These are phyloP conservation scores for Eilema depressum DNA, from an alignment of 2,888 invertebrate genomes.

Conservation along the genomic window DNA sequence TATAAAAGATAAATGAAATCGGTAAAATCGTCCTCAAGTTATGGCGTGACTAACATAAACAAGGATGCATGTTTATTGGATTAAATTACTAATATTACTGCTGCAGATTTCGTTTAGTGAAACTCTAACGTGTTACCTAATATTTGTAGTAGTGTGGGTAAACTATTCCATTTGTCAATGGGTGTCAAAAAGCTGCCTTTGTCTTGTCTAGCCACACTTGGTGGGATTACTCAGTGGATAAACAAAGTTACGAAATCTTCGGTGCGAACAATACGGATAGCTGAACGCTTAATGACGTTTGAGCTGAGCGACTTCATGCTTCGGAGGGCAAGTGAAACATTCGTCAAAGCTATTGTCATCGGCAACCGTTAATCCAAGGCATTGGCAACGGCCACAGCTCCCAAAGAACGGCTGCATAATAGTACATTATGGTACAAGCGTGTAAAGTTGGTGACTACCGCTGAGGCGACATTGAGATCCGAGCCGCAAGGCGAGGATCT, in stretches of 20 bases:
- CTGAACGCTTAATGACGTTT: constrained; percentile 15
- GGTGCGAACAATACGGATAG: constrained; percentile 8
- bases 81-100: neutral
- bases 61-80: neutral
- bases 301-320: constrained; percentile 12
- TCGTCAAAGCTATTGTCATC: constrained; percentile 9
- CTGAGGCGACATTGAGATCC: too few species aligned
- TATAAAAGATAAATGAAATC: too few species aligned
- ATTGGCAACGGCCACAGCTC: neutral
- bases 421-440: too few species aligned
- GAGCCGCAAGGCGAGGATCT: too few species aligned
- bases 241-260: constrained; percentile 10
- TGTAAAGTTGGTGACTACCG: too few species aligned
- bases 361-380: constrained; percentile 1
- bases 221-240: constrained; percentile 4
- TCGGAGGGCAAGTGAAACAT: constrained; percentile 14
- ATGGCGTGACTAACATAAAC: neutral
- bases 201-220: neutral
- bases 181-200: neutral
- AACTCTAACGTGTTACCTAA: neutral
- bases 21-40: too few species aligned
- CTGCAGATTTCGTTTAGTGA: neutral
- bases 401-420: neutral
- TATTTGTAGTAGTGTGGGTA: constrained; percentile 5
- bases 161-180: neutral